Conservation (phyloP, 2,797 vertebrate species). For the Enteromius mattozi region DNA sequence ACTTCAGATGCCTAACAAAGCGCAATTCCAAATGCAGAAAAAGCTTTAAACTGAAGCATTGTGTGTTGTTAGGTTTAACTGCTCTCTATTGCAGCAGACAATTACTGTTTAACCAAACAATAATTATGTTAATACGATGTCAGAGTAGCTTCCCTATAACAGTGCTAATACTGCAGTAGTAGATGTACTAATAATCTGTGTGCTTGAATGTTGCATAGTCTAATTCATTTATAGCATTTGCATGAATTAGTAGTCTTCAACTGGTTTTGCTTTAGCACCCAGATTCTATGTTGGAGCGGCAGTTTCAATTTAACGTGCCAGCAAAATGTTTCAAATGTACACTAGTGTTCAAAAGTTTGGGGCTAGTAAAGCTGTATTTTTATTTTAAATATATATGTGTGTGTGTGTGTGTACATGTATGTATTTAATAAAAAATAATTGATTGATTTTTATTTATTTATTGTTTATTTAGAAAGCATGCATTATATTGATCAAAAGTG, state of each 20-base stretch:
- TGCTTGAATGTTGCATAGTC: background rate
- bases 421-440: background rate
- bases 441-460: background rate
- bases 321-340: background rate
- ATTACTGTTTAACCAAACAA: conserved; percentile 25
- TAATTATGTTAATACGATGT: conserved; percentile 26
- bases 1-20: background rate
- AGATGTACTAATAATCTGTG: background rate
- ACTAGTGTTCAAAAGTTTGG: background rate
- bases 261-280: background rate
- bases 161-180: background rate
- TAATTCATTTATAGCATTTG: conserved; percentile 5
- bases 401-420: too few species aligned
- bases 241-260: background rate
- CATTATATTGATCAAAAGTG: background rate
- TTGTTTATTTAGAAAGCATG: background rate
- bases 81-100: conserved; percentile 1
- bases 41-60: background rate
- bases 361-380: background rate
- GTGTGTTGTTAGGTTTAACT: conserved; percentile 13
- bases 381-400: too few species aligned
- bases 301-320: background rate
- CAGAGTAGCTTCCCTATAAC: conserved; percentile 10
- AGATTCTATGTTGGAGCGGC: background rate
- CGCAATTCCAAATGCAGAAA: background rate